A percentile compares a stretch with the other conserved stretches of the same genome.
Conservation (phyloP, 2,113 vertebrate species). For the Tinamus guttatus region DNA sequence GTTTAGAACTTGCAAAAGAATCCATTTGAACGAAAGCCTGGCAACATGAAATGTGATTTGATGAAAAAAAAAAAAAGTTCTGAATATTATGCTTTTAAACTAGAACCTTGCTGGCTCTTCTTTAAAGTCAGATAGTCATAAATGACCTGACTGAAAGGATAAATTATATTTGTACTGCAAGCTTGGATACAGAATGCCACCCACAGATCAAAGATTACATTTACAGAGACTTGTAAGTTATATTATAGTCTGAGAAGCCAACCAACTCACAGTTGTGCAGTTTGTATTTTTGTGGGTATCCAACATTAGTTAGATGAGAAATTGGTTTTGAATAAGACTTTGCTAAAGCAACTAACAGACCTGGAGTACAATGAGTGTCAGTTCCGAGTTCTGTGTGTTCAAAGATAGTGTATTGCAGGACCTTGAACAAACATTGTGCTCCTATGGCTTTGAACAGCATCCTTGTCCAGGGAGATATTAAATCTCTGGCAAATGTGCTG, state of each 20-base stretch:
- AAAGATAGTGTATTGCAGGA: background rate
- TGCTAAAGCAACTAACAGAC: background rate
- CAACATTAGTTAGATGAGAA: background rate
- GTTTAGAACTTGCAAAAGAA: slow-evolving; percentile 34
- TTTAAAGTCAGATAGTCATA: slow-evolving; percentile 56
- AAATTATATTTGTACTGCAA: slow-evolving; percentile 17
- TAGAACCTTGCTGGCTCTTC: slow-evolving; percentile 31
- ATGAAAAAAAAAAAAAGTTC: background rate
- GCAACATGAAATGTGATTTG: background rate
- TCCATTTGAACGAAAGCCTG: slow-evolving; percentile 21
- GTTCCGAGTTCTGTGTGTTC: background rate
- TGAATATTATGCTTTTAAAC: slow-evolving; percentile 29
- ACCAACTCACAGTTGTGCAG: background rate
- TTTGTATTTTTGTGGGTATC: background rate
- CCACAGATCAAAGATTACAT: slow-evolving; percentile 41
- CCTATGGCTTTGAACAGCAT: background rate
- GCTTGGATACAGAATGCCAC: slow-evolving; percentile 57
- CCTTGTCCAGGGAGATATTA: background rate
- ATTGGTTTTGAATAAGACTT: background rate
- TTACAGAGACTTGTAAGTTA: background rate
- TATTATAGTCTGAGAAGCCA: background rate
- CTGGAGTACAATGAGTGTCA: background rate
- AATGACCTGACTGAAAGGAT: slow-evolving; percentile 42
- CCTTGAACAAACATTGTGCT: background rate
- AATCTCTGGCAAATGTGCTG: background rate